These are phyloP conservation scores for Cherax destructor DNA, from an alignment of 1,140 invertebrate genomes.

Conservation along the genomic window DNA sequence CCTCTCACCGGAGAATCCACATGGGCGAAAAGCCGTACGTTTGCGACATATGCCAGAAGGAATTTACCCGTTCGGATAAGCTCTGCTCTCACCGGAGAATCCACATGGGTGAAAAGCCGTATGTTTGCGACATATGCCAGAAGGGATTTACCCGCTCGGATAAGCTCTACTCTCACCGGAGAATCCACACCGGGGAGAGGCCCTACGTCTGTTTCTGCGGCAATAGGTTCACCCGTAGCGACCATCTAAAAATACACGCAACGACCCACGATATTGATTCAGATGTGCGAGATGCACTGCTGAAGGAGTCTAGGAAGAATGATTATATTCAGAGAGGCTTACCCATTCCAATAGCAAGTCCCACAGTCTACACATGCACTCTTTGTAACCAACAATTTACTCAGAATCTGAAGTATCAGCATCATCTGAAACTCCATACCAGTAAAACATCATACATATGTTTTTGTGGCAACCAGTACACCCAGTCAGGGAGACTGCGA, in stretches of 20 bases:
- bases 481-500: conserved; percentile 12
- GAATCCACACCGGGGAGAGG: conserved; percentile 39
- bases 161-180: too few relatives aligned
- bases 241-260: conserved; percentile 36
- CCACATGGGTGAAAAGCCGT: too few relatives aligned
- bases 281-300: neutral
- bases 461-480: conserved; percentile 10
- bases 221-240: conserved; percentile 27
- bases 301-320: conserved; percentile 8
- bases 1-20: too few relatives aligned
- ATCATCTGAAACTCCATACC: conserved; percentile 15
- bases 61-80: too few relatives aligned
- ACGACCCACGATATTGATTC: conserved; percentile 9
- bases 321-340: neutral
- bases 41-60: too few relatives aligned
- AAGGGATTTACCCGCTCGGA: too few relatives aligned
- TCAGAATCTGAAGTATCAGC: conserved; percentile 26
- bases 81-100: too few relatives aligned
- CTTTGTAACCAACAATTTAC: conserved; percentile 11
- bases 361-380: neutral
- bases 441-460: conserved; percentile 15
- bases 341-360: neutral
- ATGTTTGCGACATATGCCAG: too few relatives aligned
- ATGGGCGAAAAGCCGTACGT: too few relatives aligned
- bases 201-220: conserved; percentile 40